A percentile compares a stretch with the other conserved stretches of the same genome.
Evolutionary conservation across 2,113 vertebrate species (phyloP).

Genomic region (Zeus faber): DNA sequence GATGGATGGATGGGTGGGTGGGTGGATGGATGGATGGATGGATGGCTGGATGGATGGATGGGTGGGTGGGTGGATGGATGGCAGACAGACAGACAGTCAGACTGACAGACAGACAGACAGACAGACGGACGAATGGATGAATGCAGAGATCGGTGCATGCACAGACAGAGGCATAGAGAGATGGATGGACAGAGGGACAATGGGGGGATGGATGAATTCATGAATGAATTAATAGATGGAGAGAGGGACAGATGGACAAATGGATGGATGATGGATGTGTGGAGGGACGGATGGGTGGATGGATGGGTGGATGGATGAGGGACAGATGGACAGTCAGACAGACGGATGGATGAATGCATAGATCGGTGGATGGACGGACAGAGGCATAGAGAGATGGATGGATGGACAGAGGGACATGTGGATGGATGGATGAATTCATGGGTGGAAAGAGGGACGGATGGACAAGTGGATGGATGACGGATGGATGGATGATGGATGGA

Average conservation of each 20-base stretch:
- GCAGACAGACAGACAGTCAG: no score
- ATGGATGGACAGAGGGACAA: background rate
- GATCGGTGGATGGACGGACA: background rate
- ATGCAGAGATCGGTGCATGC: background rate
- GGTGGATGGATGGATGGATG: no score
- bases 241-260: background rate
- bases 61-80: no score
- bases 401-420: background rate
- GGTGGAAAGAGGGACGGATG: background rate
- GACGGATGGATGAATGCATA: background rate
- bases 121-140: slow-evolving; percentile 6
- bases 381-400: background rate
- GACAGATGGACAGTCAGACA: background rate
- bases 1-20: no score
- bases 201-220: background rate
- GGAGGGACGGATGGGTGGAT: background rate
- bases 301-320: background rate
- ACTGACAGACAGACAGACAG: slow-evolving; percentile 1
- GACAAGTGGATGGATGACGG: no score
- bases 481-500: background rate
- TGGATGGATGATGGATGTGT: background rate
- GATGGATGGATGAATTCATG: background rate
- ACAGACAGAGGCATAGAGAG: background rate
- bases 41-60: no score
- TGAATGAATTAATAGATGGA: background rate